Evolutionary conservation across 23 tunicate species (phyloP).

Genomic region (Styela clava): DNA sequence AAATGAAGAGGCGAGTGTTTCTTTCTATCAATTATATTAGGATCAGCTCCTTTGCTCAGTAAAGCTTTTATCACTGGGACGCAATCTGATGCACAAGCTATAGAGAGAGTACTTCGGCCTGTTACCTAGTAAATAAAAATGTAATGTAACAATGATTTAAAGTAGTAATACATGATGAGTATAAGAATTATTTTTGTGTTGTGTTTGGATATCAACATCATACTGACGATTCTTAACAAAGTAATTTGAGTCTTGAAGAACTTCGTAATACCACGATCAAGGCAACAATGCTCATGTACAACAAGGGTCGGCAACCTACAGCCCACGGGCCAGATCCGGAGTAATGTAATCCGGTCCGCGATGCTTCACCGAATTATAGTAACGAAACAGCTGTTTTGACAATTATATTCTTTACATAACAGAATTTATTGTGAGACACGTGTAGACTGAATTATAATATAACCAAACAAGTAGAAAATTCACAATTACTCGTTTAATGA

Average conservation of each 20-base stretch:
- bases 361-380: no score
- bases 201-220: neutral
- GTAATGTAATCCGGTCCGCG: no score
- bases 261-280: no score
- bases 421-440: no score
- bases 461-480: no score
- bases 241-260: neutral
- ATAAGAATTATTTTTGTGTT: neutral
- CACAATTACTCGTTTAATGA: no score
- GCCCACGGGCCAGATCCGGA: no score
- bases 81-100: constrained; percentile 77
- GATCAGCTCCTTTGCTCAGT: constrained; percentile 77
- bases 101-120: constrained; percentile 69
- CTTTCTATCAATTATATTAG: constrained; percentile 60
- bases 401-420: no score
- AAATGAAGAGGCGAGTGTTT: constrained; percentile 53
- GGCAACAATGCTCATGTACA: no score
- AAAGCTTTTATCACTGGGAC: constrained; percentile 43
- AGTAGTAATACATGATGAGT: neutral
- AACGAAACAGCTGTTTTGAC: no score
- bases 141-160: neutral
- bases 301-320: no score
- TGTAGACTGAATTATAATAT: no score
- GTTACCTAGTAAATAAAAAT: constrained; percentile 1
- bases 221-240: neutral